A percentile compares a stretch with the other conserved stretches of the same genome.
Conservation (phyloP, 2,888 invertebrate species). For the Caenorhabditis wallacei region DNA sequence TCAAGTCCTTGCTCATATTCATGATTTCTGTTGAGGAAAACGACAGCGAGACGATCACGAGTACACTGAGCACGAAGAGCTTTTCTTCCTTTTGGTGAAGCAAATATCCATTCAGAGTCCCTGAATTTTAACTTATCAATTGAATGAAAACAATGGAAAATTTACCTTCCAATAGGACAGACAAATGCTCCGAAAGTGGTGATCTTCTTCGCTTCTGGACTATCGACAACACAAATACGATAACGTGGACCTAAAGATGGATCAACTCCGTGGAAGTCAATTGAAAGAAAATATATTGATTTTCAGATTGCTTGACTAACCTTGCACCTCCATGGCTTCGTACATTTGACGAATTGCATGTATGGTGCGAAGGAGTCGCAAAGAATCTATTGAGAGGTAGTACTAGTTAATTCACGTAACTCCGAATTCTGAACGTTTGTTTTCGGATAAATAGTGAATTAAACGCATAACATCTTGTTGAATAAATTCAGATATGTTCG, state of each 20-base stretch:
- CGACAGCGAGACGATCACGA: constrained; percentile 88
- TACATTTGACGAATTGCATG: neutral
- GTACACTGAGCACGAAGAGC: constrained; percentile 86
- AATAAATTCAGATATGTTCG: neutral
- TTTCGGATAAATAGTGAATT: no score
- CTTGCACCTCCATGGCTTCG: neutral
- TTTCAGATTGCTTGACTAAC: neutral
- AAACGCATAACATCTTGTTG: neutral
- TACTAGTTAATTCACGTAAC: neutral
- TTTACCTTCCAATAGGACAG: constrained; percentile 95
- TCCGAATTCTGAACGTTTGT: no score
- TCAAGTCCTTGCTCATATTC: constrained; percentile 88
- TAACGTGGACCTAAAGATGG: constrained; percentile 85
- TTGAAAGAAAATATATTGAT: constrained; percentile 77
- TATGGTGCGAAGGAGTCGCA: neutral
- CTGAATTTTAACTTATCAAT: constrained; percentile 81
- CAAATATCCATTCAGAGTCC: constrained; percentile 93
- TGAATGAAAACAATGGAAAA: constrained; percentile 48
- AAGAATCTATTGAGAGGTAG: neutral
- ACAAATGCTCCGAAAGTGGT: constrained; percentile 90
- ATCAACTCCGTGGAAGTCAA: constrained; percentile 80
- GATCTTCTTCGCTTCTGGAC: constrained; percentile 84
- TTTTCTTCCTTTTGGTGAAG: constrained; percentile 90
- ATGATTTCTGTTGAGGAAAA: constrained; percentile 89
- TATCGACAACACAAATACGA: constrained; percentile 91